Evolutionary conservation across 2,797 vertebrate species (phyloP).

Genomic region (Erpetoichthys calabaricus): DNA sequence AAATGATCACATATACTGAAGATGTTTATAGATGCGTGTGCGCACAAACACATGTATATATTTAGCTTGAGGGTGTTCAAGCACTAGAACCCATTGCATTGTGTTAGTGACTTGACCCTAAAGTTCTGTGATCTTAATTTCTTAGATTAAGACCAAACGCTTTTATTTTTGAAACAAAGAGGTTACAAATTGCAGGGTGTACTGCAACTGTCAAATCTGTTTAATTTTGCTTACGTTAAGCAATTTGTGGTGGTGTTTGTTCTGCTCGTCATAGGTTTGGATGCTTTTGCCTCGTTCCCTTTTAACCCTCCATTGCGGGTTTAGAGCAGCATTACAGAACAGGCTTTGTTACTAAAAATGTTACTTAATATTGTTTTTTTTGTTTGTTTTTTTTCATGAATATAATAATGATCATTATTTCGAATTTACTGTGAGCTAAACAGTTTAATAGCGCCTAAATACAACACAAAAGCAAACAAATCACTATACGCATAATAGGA

Average conservation of each 20-base stretch:
- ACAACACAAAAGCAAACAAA: too few relatives aligned
- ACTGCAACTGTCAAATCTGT: conserved; percentile 11
- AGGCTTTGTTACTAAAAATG: too few relatives aligned
- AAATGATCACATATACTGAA: too few relatives aligned
- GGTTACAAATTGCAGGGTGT: conserved; percentile 11
- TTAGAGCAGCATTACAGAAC: too few relatives aligned
- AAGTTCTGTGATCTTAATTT: conserved; percentile 7
- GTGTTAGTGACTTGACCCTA: conserved; percentile 1
- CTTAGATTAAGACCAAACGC: conserved; percentile 15
- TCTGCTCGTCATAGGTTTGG: conserved; percentile 26
- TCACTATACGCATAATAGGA: too few relatives aligned
- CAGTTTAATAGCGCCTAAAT: too few relatives aligned
- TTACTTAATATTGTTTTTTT: too few relatives aligned
- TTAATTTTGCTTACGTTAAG: conserved; percentile 45
- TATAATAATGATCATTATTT: too few relatives aligned
- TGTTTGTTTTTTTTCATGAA: too few relatives aligned
- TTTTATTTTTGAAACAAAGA: conserved; percentile 24
- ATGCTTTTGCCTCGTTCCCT: conserved; percentile 32
- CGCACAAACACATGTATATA: too few relatives aligned
- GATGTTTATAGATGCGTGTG: too few relatives aligned
- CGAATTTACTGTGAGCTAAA: too few relatives aligned
- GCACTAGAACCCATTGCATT: neutral
- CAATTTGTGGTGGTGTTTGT: conserved; percentile 20
- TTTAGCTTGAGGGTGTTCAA: neutral
- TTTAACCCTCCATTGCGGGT: neutral